These are phyloP conservation scores for Gobionotothen gibberifrons DNA, from an alignment of 2,797 vertebrate species.

Conservation along the genomic window DNA sequence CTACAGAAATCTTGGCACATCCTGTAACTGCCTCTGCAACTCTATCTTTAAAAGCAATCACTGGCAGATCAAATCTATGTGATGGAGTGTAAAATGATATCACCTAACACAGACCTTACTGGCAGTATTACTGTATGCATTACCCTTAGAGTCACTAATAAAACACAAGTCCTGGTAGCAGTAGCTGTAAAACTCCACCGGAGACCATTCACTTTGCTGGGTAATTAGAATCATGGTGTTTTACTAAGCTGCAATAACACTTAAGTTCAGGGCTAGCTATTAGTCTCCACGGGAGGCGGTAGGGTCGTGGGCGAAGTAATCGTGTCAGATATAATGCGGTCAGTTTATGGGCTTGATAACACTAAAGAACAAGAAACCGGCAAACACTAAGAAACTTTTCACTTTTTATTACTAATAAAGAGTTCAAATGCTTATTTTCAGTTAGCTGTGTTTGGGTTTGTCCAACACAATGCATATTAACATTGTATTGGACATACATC, in stretches of 20 bases:
- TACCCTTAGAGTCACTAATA: constrained; percentile 59
- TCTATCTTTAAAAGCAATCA: constrained; percentile 66
- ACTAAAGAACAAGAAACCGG: constrained; percentile 42
- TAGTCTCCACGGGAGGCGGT: constrained; percentile 48
- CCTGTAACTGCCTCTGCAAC: constrained; percentile 45
- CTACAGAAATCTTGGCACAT: constrained; percentile 27
- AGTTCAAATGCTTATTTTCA: background rate
- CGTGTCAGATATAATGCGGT: constrained; percentile 47
- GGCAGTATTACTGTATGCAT: constrained; percentile 45
- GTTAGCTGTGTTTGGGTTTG: background rate
- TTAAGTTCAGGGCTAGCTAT: constrained; percentile 51
- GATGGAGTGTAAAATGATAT: constrained; percentile 66
- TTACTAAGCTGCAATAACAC: constrained; percentile 61
- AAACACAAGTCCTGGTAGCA: constrained; percentile 55
- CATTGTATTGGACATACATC: background rate
- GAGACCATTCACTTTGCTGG: constrained; percentile 60
- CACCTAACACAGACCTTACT: constrained; percentile 46
- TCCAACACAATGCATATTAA: background rate
- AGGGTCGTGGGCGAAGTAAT: constrained; percentile 53
- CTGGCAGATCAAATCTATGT: constrained; percentile 59
- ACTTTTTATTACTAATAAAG: background rate
- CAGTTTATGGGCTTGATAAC: constrained; percentile 62
- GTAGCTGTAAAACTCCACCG: constrained; percentile 57
- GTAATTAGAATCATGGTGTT: constrained; percentile 71
- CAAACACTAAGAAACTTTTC: background rate